phyloP scores from a whole-genome alignment of 1,140 invertebrate genomes.

The Dendroctonus ponderosae region DNA sequence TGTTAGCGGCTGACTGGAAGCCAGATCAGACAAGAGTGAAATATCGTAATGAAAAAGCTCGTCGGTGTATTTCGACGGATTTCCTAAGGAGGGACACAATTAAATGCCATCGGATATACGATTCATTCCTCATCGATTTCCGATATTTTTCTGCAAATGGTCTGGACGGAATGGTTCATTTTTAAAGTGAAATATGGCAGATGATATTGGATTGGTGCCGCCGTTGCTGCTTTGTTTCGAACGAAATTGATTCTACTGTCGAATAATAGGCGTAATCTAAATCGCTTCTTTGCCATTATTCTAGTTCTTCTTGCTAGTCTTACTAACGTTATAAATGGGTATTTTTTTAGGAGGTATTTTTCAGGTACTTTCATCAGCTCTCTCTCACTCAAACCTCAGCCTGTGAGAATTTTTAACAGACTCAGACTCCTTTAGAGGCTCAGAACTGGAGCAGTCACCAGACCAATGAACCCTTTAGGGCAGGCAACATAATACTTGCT shows the following conservation, averaged over 20 bases:
- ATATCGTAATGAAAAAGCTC: constrained; percentile 29
- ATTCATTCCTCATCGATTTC: constrained; percentile 29
- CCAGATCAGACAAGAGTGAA: constrained; percentile 27
- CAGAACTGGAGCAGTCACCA: no score
- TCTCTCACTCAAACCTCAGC: no score
- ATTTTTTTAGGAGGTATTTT: no score
- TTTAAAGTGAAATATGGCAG: constrained; percentile 17
- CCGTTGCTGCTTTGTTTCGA: no score
- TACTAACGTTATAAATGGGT: no score
- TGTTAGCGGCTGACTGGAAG: not conserved
- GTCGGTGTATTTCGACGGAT: constrained; percentile 9
- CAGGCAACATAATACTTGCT: not conserved
- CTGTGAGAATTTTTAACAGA: no score
- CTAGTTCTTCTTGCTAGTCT: no score
- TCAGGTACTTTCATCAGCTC: no score
- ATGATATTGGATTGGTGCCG: not conserved
- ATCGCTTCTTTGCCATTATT: not conserved
- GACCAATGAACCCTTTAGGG: no score
- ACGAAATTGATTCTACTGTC: not conserved
- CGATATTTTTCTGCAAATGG: constrained; percentile 26
- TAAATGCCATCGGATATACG: constrained; percentile 23
- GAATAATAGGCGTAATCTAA: not conserved
- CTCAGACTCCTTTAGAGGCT: no score
- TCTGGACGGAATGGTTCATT: constrained; percentile 20
- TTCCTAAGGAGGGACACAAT: constrained; percentile 22